Percentiles rank a stretch among this genome's conserved stretches.
Conservation (phyloP, 2,888 invertebrate species). For the Parnassius apollo region DNA sequence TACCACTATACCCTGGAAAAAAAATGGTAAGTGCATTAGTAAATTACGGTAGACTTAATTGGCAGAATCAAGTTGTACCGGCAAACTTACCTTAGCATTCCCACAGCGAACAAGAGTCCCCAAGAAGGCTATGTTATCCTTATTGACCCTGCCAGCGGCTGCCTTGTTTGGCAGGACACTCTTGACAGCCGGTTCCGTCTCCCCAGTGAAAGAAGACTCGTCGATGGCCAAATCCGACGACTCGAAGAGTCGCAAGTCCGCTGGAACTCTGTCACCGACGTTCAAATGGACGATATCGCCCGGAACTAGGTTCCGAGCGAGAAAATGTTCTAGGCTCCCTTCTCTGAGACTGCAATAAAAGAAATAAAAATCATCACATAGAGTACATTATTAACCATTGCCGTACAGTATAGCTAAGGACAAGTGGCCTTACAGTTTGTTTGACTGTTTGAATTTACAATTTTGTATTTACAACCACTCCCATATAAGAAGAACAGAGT, state of each 20-base stretch:
- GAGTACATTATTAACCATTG: no score
- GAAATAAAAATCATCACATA: background rate
- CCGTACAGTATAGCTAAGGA: no score
- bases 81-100: slow-evolving; percentile 90
- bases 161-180: slow-evolving; percentile 84
- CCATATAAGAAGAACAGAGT: no score
- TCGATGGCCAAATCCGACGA: slow-evolving; percentile 96
- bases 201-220: slow-evolving; percentile 99
- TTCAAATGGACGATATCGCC: slow-evolving; percentile 96
- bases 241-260: slow-evolving; percentile 96
- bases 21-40: no score
- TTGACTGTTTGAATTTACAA: no score
- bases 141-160: slow-evolving; percentile 84
- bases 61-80: no score
- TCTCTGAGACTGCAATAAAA: slow-evolving; percentile 86
- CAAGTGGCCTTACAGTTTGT: no score
- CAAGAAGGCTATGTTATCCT: slow-evolving; percentile 97
- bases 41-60: no score
- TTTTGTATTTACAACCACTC: no score
- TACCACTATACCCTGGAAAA: slow-evolving; percentile 94
- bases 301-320: slow-evolving; percentile 97
- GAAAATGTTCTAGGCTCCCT: slow-evolving; percentile 92
- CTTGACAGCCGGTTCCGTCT: slow-evolving; percentile 95
- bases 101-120: slow-evolving; percentile 98
- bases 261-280: slow-evolving; percentile 98